Conservation (phyloP, 2,888 invertebrate genomes). For the Campoplex capitator region DNA sequence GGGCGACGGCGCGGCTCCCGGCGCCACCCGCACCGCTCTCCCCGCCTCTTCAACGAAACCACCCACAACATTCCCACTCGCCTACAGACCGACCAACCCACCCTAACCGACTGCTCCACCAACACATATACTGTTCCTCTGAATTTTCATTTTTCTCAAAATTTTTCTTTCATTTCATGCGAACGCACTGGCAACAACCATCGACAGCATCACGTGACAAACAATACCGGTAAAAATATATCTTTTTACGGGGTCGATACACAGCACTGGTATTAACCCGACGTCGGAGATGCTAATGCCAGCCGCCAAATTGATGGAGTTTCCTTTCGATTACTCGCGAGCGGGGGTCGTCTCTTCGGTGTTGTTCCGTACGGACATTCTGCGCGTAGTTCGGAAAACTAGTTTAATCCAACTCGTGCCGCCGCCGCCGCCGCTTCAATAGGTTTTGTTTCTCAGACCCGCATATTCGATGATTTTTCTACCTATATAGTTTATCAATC, state of each 20-base stretch:
- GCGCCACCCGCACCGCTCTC: slow-evolving; percentile 79
- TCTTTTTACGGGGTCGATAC: no score
- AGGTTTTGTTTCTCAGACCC: background rate
- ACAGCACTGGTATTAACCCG: no score
- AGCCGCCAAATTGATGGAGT: background rate
- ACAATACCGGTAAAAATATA: no score
- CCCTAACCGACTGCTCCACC: slow-evolving; percentile 45
- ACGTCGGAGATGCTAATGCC: background rate
- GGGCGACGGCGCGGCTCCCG: slow-evolving; percentile 84
- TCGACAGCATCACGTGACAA: no score
- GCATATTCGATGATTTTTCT: background rate
- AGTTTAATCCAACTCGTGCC: background rate
- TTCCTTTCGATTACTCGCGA: background rate
- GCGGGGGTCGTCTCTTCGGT: background rate
- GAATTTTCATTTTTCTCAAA: slow-evolving; percentile 53
- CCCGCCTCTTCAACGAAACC: slow-evolving; percentile 70
- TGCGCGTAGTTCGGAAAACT: background rate
- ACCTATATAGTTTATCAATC: background rate
- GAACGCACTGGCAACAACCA: background rate
- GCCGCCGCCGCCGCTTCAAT: no score
- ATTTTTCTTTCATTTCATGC: slow-evolving; percentile 51
- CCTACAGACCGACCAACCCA: slow-evolving; percentile 59
- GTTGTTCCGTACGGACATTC: background rate
- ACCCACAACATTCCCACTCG: slow-evolving; percentile 63
- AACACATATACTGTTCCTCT: slow-evolving; percentile 38